Percentiles rank a stretch among this genome's conserved stretches.
Conservation (phyloP, 2,888 invertebrate species). For the Sipha maydis region DNA sequence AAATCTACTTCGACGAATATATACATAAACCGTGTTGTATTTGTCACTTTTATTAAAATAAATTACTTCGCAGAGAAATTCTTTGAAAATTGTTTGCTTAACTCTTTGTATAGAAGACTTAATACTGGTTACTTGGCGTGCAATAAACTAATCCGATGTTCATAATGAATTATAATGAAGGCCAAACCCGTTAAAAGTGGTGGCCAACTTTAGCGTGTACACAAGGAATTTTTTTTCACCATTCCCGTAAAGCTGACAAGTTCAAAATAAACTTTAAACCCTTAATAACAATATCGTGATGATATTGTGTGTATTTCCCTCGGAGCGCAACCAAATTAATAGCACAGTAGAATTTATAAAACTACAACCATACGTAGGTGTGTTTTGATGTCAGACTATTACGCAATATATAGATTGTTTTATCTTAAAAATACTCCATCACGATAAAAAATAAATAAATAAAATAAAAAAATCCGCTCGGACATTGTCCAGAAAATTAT, state of each 20-base stretch:
- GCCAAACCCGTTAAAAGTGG: conserved; percentile 26
- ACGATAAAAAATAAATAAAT: background rate
- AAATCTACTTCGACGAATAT: too few species aligned
- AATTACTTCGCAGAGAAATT: conserved; percentile 29
- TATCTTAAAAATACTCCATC: background rate
- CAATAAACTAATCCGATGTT: conserved; percentile 44
- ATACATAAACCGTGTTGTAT: background rate
- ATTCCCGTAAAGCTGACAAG: background rate
- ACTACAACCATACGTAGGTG: background rate
- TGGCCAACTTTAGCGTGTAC: conserved; percentile 11
- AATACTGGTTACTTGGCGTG: conserved; percentile 27
- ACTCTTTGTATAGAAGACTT: conserved; percentile 13
- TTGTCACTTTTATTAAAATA: conserved; percentile 33
- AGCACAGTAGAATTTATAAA: background rate
- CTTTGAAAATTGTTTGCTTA: conserved; percentile 32
- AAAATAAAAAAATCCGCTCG: background rate
- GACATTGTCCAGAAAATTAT: background rate
- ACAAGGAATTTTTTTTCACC: conserved; percentile 1
- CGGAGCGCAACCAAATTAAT: background rate
- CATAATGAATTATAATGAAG: conserved; percentile 33
- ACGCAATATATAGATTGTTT: too few species aligned
- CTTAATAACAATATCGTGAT: conserved; percentile 20
- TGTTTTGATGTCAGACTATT: background rate
- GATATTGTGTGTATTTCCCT: background rate
- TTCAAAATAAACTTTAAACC: conserved; percentile 8